Base-by-base conservation (phyloP, 2,797 vertebrate genomes). In the Periparus ater region DNA sequence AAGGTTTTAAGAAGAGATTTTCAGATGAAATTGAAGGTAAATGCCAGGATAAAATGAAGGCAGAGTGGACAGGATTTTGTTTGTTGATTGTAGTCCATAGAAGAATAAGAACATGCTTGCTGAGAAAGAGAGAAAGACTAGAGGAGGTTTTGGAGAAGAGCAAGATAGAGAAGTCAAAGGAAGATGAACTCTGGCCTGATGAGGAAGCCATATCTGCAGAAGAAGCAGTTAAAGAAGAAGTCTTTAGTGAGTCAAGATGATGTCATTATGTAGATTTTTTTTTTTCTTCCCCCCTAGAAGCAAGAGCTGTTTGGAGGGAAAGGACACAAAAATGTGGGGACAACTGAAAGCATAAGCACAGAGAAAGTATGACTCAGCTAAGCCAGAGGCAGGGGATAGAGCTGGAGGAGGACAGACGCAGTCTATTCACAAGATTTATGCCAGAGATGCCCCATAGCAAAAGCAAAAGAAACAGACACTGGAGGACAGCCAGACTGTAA, bases 401-500 rank as follows among this genome's bases (percentile, higher is more conserved):
- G 50, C 10, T 80, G 62, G 45, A 81, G 57, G 29, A 96, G 42
- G 40, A 80, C 85, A 88, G 62, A 75, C 65, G 67, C 7, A 62
- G 42, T 32, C 45, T 88, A 50, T 63, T 79, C 47, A 62, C 17
- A 50, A 67, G 23, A 91, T 38, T 40, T 75, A 38, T 42, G 67
- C 54, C 62, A 84, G 44, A 75, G 70, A 75, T 78, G 82, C 82
- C 82, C 89, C 54, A 47, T 1, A 83, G 95, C 75, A 88, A 81
- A 91, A 77, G 48, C 36, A 94, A 87, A 73, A 87, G 78, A 32
- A 85, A 78, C 61, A 95, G 88, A 81, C 13, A 4, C 51, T 86
- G 89, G 72, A 95, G 79, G 62, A 77, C 58, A 90, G 79, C 85
- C 94, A 95, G 85, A 47, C 44, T 83, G 65, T n/a, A 84, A 62